Base-by-base conservation (phyloP, 2,888 invertebrate species). In the Philereme vetulata region DNA sequence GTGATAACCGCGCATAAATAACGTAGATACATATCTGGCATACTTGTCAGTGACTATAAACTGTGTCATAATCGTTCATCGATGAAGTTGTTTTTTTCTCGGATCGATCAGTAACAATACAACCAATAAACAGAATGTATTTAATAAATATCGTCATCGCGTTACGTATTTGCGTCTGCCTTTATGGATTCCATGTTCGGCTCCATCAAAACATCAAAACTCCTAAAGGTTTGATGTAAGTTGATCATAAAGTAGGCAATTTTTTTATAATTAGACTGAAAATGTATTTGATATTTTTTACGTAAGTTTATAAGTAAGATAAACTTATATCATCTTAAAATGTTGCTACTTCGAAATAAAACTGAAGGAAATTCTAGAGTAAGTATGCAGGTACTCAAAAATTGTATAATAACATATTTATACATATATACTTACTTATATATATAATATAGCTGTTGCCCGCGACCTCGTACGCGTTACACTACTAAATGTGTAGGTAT, bases 1-100 rank as follows among this genome's bases (percentile, higher is more conserved):
- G 78, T 82, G 90, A 90, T 91, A 91, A 88, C 78, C 74, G 78
- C 75, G 80, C 75, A 88, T 83, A 84, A 83, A 85, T 84, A 81
- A 82, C 70, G 76, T 78, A 77, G 76, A 76, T 76, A 78, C 57
- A 71, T 76, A 80, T 79, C 76, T 75, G 66, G 63, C 69, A 67
- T 71, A 69, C 64, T 64, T 62, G 71, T 65, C 67, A 51, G 67
- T 57, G 48, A 58, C 68, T 74, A 75, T 76, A 78, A 75, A 75
- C 74, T 75, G 72, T 75, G 68, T 74, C 73, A 72, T 65, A 63
- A 61, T 65, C 65, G 62, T 59, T 65, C 56, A 64, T 62, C 58
- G 64, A 61, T 63, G 54, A 57, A 65, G 63, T 60, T 48, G 57
- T 66, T 58, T 63, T 60, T 62, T 56, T 55, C 53, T 43, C 50